phyloP scores from a whole-genome alignment of 2,888 invertebrate species.

The Cephalotes varians region DNA sequence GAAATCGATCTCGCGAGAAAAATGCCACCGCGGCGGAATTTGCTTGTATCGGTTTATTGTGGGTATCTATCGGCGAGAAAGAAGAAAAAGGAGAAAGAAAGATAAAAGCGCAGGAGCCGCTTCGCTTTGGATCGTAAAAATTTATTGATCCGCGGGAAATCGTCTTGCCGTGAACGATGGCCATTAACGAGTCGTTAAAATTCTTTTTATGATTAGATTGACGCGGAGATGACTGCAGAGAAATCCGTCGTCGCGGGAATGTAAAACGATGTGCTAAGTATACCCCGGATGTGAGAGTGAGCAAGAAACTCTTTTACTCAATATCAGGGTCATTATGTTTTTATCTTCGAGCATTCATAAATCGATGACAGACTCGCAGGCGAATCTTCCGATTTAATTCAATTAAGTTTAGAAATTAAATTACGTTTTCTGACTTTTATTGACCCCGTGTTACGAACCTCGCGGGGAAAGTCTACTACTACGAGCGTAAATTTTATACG shows the following conservation, averaged over 20 bases:
- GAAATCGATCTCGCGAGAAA: conserved; percentile 40
- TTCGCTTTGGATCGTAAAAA: conserved; percentile 25
- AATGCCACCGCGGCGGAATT: conserved; percentile 23
- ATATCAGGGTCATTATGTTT: conserved; percentile 37
- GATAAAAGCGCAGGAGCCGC: not conserved
- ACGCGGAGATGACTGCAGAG: not conserved
- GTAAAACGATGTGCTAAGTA: conserved; percentile 48
- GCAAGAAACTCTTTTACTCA: not conserved
- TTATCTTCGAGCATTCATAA: conserved; percentile 19
- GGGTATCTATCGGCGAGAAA: not conserved
- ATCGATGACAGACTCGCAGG: conserved; percentile 7
- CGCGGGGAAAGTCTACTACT: not conserved
- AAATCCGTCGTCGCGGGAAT: conserved; percentile 41
- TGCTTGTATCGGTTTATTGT: conserved; percentile 19
- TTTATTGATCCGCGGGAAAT: conserved; percentile 39
- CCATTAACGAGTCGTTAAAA: conserved; percentile 38
- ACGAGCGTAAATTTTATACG: not conserved
- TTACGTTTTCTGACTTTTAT: not conserved
- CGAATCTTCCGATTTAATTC: conserved; percentile 15
- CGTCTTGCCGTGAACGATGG: not conserved
- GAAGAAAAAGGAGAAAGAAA: not conserved
- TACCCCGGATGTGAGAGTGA: not conserved
- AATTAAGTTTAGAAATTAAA: conserved; percentile 26
- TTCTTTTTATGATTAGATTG: conserved; percentile 30
- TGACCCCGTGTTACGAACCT: not conserved